These are phyloP conservation scores for Plumapathes pennacea DNA, from an alignment of 92 coral and sea anemone species.

Conservation along the genomic window DNA sequence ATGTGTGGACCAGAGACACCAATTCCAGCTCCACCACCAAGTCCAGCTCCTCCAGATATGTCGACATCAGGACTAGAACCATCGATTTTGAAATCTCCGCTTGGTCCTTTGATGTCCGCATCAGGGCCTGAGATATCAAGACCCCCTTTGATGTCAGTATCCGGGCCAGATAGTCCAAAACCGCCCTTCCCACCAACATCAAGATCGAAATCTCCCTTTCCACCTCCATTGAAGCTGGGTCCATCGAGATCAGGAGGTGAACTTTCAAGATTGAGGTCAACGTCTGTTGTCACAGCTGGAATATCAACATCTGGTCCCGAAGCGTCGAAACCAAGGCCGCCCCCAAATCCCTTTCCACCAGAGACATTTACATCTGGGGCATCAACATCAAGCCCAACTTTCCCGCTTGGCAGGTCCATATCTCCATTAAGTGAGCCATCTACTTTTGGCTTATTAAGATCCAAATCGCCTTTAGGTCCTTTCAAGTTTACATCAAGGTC, in stretches of 20 bases:
- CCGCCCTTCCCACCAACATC: too few relatives aligned
- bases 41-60: neutral
- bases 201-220: too few relatives aligned
- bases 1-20: slow-evolving; percentile 12
- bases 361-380: neutral
- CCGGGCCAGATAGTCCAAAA: too few relatives aligned
- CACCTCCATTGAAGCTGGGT: slow-evolving; percentile 12
- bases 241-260: neutral
- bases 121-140: neutral
- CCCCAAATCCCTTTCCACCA: neutral
- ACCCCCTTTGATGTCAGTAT: neutral
- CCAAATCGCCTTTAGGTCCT: slow-evolving; percentile 1
- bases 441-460: slow-evolving; percentile 14
- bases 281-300: neutral
- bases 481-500: slow-evolving; percentile 1
- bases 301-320: neutral
- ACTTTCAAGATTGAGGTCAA: neutral
- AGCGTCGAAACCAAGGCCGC: neutral
- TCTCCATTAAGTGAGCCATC: slow-evolving; percentile 23
- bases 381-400: neutral
- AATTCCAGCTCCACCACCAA: neutral
- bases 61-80: slow-evolving; percentile 28
- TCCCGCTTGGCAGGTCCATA: neutral
- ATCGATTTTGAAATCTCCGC: neutral
- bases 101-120: slow-evolving; percentile 15